phyloP scores from a whole-genome alignment of 2,113 vertebrate genomes.

The Strigops habroptila region DNA sequence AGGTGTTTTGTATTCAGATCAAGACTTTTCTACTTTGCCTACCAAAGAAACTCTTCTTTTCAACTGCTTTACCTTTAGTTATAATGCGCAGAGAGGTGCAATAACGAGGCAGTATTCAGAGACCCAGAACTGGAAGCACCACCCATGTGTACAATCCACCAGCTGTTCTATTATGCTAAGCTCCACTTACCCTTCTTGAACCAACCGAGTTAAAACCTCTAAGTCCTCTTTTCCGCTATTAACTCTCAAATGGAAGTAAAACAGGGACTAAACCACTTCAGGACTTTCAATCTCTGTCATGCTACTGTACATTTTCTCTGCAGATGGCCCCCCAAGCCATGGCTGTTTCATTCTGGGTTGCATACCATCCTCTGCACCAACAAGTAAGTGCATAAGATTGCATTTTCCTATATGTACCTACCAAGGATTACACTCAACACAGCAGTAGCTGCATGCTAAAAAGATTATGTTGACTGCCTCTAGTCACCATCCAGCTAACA shows the following conservation, averaged over 20 bases:
- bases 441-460: background rate
- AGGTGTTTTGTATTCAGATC: background rate
- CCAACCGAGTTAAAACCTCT: background rate
- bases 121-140: background rate
- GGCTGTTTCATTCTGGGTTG: background rate
- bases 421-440: background rate
- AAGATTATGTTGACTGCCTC: background rate
- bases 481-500: background rate
- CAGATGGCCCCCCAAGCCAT: background rate
- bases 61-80: background rate
- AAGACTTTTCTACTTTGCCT: background rate
- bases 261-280: background rate
- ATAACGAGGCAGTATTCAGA: background rate
- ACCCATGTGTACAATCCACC: background rate
- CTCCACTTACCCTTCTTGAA: background rate
- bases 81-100: background rate
- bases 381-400: background rate
- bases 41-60: background rate
- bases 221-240: background rate
- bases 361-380: background rate
- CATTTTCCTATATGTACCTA: background rate
- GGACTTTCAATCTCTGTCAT: background rate
- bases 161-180: background rate
- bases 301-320: background rate
- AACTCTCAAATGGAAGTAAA: background rate